Base-by-base conservation (phyloP, 2,797 vertebrate genomes). In the Urophycis tenuis region DNA sequence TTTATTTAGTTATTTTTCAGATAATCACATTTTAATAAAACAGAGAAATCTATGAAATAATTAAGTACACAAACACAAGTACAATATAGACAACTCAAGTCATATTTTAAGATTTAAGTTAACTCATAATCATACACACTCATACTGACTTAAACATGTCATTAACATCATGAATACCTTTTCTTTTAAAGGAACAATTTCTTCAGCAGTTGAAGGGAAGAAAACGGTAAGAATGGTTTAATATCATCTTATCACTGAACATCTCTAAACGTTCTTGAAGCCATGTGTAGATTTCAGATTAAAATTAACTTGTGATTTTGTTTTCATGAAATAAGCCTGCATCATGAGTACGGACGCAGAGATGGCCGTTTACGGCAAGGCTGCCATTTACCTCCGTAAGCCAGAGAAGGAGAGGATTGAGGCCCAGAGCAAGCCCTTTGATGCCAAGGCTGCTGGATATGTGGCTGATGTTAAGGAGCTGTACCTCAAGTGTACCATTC, bases 401-500 rank as follows among this genome's bases (percentile, higher is more conserved):
- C 93, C 94, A 0, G 95, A 95, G 2, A 93, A 93, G 83, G 95
- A 96, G 74, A 91, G 95, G 74, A 92, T 95, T 1, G 94, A 93
- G 3, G 91, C 90, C 75, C 94, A 95, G 76, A 95, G 14, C n/a
- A 11, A 2, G 25, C 60, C 60, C n/a, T 64, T 64, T 11, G 60
- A 64, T 64, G 60, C 60, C 0, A 64, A 64, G 60, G 25, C n/a
- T 64, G 60, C 60, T 25, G 60, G n/a, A 64, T 64, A 64, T 64
- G 60, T 64, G n/a, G 12, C 60, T 64, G 60, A 64, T 64, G 1
- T 10, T 29, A 64, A 64, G 60, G 60, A 64, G 8, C 60, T 64
- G 60, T 64, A 64, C 60, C 8, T 64, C n/a, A 64, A 64, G 60
- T 64, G 60, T 64, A 64, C 25, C n/a, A 64, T 64, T 25, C 10